phyloP scores from a whole-genome alignment of 2,113 vertebrate species.

The Desmodus rotundus region DNA sequence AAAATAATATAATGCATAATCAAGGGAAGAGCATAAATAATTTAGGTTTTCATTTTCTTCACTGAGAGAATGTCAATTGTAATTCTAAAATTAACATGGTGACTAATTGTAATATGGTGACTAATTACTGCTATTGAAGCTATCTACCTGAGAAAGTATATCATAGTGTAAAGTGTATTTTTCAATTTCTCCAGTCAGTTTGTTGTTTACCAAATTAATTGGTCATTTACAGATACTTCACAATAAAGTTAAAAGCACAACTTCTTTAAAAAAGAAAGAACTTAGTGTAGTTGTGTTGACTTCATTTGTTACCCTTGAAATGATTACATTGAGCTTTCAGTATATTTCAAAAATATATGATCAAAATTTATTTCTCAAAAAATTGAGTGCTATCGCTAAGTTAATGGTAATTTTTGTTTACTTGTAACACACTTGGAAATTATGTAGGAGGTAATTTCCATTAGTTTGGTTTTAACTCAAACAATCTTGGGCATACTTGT shows the following conservation, averaged over 20 bases:
- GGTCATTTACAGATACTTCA: neutral
- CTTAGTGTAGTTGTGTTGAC: neutral
- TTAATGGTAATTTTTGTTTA: conserved; percentile 22
- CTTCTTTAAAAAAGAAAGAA: neutral
- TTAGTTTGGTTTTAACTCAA: conserved; percentile 52
- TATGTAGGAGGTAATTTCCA: neutral
- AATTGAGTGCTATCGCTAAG: conserved; percentile 10
- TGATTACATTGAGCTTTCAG: neutral
- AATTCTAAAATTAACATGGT: neutral
- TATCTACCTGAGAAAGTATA: neutral
- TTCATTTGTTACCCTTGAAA: neutral
- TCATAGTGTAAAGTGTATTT: neutral
- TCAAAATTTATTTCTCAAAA: conserved; percentile 30
- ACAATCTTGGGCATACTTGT: neutral
- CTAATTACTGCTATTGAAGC: neutral
- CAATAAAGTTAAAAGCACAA: neutral
- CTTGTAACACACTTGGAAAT: conserved; percentile 42
- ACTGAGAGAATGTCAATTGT: neutral
- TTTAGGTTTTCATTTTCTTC: neutral
- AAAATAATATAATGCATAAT: neutral
- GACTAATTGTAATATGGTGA: neutral
- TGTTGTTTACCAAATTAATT: neutral
- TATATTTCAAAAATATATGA: neutral
- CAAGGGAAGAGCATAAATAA: neutral
- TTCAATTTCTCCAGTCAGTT: neutral